Percentiles rank a stretch among this genome's conserved stretches.
phyloP scores from a whole-genome alignment of 64 coral and sea anemone species.

The Porites australiensis region DNA sequence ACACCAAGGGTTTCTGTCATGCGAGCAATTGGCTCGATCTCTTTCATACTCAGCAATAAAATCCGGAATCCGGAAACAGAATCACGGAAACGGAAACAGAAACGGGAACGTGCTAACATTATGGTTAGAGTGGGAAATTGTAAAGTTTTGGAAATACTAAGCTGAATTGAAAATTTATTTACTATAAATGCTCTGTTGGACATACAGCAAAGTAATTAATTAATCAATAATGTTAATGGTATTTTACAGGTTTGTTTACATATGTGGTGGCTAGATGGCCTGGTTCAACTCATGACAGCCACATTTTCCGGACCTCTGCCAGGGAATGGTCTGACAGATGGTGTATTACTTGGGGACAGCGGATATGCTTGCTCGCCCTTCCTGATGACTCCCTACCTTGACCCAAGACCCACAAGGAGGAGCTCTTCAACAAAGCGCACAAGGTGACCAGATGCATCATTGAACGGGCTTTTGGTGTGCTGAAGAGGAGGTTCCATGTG shows the following conservation, averaged over 20 bases:
- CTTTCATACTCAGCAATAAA: no score
- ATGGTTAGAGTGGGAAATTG: no score
- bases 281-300: constrained; percentile 39
- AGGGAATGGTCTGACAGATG: constrained; percentile 5
- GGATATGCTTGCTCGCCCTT: neutral
- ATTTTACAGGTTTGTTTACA: constrained; percentile 29
- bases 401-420: neutral
- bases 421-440: neutral
- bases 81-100: no score
- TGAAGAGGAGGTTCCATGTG: neutral
- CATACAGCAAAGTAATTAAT: no score
- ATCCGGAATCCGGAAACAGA: no score
- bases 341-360: neutral
- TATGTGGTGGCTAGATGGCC: constrained; percentile 35
- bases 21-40: no score
- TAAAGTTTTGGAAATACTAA: neutral
- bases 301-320: constrained; percentile 27
- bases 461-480: neutral
- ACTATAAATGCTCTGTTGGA: neutral
- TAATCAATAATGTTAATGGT: neutral
- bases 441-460: neutral
- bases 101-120: no score
- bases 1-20: no score
- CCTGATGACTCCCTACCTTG: neutral
- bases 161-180: neutral